Evolutionary conservation across 2,888 invertebrate genomes (phyloP), one percentile per base, ranked within the genome.

Genomic region (Aromia moschata): DNA sequence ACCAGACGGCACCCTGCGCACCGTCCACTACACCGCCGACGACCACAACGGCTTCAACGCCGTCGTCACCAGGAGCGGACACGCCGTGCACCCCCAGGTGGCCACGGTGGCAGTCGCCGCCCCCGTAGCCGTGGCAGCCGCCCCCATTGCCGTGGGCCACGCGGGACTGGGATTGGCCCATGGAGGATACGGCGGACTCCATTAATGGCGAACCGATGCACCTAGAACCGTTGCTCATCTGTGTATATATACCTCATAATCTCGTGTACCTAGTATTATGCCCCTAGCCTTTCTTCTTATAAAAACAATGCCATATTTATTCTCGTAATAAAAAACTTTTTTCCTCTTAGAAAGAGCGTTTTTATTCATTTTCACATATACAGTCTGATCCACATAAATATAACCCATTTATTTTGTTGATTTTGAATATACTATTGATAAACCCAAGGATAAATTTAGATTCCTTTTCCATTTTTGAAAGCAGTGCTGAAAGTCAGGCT

Each of bases 21-120:
- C 33, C 2, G 33, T 90, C 36, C 84, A 86, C 63, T 90, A 90
- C 77, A 83, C 87, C 14, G 89, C 90, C 38, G 89, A 89, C 72
- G 87, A 87, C 72, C 88, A 88, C 75, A 85, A 84, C 69, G 89
- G 89, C 7, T 89, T 89, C 82, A 89, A 89, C 73, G 89, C 89
- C 17, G 84, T 88, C 44, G 89, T 89, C 2, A 86, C 87, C 66
- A 87, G 85, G 77, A 82, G 85, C 20, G 88, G 87, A 47, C 87
- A 87, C 67, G 83, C 85, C 14, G 58, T 59, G 2, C 64, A 64
- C 15, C 64, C 64, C 10, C 60, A 61, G 40, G 41, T 57, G 9
- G 33, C 33, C 5, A 7, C 10, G n/a, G 33, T 16, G 17, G 41
- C 30, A 9, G 58, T 52, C n/a, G 36, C 54, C 11, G 17, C 20